Evolutionary conservation across 2,888 invertebrate genomes (phyloP), one percentile per base, ranked within the genome.

Genomic region (Norana najaformis): DNA sequence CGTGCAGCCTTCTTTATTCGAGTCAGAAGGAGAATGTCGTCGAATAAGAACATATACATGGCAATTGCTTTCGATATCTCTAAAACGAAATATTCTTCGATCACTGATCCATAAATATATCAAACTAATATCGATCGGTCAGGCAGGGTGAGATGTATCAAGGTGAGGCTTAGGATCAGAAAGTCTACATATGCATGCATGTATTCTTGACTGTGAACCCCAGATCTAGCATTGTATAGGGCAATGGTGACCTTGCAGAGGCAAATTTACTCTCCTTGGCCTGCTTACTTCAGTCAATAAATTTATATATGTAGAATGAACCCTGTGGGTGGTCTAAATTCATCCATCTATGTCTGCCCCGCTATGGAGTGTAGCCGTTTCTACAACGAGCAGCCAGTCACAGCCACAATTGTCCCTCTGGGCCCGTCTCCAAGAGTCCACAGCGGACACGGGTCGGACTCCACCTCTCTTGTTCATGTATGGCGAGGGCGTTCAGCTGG

Each of bases 11-110:
- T 96, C 93, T 96, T 96, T 88, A 95, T 94, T 93, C 96, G 95
- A 0, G 96, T 96, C 91, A 96, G 95, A 90, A 96, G 95, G 41
- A 96, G 95, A 95, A 96, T 96, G 93, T 96, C 96, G 92, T 96
- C 96, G 94, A 96, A 96, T 6, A 96, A 94, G 92, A 96, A 96
- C 90, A 96, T 95, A 93, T 96, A 96, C 93, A 96, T 95, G 92
- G 96, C 96, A 23, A 95, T 94, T 2, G 96, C 95, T 93, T 96
- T 96, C 82, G 96, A 96, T 82, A 95, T 95, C 93, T 96, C 96
- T 95, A 39, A 88, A 88, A 88, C 69, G n/a, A 69, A n/a, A 69
- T 1, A 47, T 23, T 41, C 89, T 20, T 23, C 47, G 37, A 85
- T 85, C 36, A 37, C 69, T 16, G 69, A 47, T 34, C 36, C 20